phyloP scores from a whole-genome alignment of 2,888 invertebrate genomes.

The Formica aserva region DNA sequence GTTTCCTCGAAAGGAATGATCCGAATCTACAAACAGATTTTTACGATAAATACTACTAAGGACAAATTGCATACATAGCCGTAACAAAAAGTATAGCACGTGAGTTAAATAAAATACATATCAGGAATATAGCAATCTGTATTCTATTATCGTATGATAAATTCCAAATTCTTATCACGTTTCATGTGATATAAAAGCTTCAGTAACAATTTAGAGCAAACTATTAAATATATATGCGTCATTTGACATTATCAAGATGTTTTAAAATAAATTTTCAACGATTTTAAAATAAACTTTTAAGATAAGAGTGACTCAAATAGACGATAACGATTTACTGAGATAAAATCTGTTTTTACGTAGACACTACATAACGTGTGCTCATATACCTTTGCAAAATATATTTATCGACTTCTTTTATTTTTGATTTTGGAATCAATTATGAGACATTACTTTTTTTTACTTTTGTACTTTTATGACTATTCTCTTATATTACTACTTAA shows the following conservation, averaged over 20 bases:
- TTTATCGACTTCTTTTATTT: background rate
- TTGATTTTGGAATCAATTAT: background rate
- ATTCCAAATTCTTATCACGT: background rate
- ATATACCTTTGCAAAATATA: background rate
- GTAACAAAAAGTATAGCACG: background rate
- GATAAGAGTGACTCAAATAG: background rate
- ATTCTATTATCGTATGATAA: background rate
- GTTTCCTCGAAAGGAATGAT: slow-evolving; percentile 56
- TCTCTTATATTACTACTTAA: background rate
- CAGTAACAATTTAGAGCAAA: background rate
- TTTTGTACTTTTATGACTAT: background rate
- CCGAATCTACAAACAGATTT: slow-evolving; percentile 65
- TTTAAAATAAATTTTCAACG: background rate
- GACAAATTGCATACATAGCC: slow-evolving; percentile 63
- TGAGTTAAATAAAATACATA: slow-evolving; percentile 1
- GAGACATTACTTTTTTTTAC: background rate
- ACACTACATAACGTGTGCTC: background rate
- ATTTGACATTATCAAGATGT: background rate
- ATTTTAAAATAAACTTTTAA: background rate
- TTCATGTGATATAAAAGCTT: background rate
- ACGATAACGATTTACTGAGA: background rate
- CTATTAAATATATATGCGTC: background rate
- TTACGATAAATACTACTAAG: slow-evolving; percentile 59
- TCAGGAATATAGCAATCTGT: background rate
- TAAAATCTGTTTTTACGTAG: background rate